A percentile compares a stretch with the other conserved stretches of the same genome.
These are phyloP conservation scores for Dolomedes plantarius DNA, from an alignment of 2,888 invertebrate species.

Conservation along the genomic window DNA sequence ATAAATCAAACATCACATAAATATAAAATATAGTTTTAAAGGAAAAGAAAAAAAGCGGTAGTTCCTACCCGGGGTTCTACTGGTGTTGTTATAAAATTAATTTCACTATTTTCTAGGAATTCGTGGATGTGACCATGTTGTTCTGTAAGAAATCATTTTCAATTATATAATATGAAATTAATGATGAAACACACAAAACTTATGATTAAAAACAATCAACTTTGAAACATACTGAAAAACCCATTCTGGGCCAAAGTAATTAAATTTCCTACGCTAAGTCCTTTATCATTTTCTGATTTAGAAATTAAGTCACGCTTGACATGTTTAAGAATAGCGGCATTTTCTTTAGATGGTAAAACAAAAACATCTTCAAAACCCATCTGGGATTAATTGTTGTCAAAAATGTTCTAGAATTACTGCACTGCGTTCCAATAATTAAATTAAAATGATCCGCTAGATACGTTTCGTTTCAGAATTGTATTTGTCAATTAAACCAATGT, in stretches of 20 bases:
- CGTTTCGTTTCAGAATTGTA: too few relatives aligned
- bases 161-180: too few relatives aligned
- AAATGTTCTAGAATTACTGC: too few relatives aligned
- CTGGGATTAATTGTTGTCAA: too few relatives aligned
- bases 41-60: not conserved
- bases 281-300: not conserved
- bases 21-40: not conserved
- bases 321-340: not conserved
- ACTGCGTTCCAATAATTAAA: too few relatives aligned
- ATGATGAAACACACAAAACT: too few relatives aligned
- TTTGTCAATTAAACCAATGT: too few relatives aligned
- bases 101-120: slow-evolving; percentile 42
- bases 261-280: not conserved
- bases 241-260: not conserved
- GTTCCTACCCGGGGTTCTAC: slow-evolving; percentile 37
- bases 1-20: too few relatives aligned
- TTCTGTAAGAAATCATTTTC: not conserved
- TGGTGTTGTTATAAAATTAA: slow-evolving; percentile 21
- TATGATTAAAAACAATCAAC: too few relatives aligned
- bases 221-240: not conserved
- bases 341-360: slow-evolving; percentile 21
- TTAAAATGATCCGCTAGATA: too few relatives aligned
- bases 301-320: not conserved
- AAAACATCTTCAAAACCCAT: slow-evolving; percentile 43
- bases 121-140: slow-evolving; percentile 41